Evolutionary conservation across 2,888 invertebrate genomes (phyloP), one percentile per base, ranked within the genome.

Genomic region (Thelaira solivaga): DNA sequence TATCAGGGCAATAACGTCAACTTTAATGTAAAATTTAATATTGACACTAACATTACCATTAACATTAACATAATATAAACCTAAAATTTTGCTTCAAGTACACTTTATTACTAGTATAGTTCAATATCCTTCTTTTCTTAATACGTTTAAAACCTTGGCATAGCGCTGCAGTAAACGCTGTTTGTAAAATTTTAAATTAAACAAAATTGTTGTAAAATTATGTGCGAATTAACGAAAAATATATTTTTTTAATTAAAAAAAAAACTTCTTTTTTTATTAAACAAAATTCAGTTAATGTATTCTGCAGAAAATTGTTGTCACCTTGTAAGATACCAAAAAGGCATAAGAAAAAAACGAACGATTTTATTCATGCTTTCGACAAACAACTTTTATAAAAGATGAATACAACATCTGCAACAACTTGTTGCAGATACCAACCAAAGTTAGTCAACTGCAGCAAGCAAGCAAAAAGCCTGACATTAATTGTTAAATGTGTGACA

Each of bases 401-500:
- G n/a, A n/a, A n/a, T n/a, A 47, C 55, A 47, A 57, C 64, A 64
- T 64, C 47, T 72, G 64, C 64, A 72, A 49, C n/a, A 41, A 22
- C 16, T 16, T 41, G 11, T 13, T 26, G 26, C 36, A 39, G 8
- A 16, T 7, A 36, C 39, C 11, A 10, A n/a, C 22, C n/a, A 18
- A 39, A 39, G 34, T n/a, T 36, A 53, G 18, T 7, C 11, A 62
- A 22, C 53, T 22, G 43, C 61, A 49, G 1, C 34, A 34, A 41
- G 22, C 18, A 72, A 43, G 31, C 16, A 45, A 13, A 49, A 24
- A 22, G 51, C 74, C 61, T 74, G 78, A 74, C 78, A 78, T 78
- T 78, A 78, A 78, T 78, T 78, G 74, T 71, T 68, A 72, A 77
- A 75, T 77, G 77, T 77, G 77, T 77, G 80, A 80, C 80, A 80